Conservation (phyloP, 2,888 invertebrate species). For the Agrochola macilenta region DNA sequence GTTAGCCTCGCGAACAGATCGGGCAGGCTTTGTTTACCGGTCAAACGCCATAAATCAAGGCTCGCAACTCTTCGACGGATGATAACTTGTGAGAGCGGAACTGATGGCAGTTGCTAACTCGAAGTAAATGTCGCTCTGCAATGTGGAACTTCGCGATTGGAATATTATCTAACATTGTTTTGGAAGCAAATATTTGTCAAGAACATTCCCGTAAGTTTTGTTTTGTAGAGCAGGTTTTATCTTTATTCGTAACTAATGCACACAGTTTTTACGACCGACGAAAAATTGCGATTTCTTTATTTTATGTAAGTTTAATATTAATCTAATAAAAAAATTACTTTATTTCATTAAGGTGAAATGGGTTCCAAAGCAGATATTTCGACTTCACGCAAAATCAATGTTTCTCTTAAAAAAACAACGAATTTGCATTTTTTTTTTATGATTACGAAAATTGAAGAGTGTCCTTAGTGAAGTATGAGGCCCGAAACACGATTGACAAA, state of each 20-base stretch:
- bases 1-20: slow-evolving; percentile 48
- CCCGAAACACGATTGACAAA: too few species aligned
- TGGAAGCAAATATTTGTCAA: slow-evolving; percentile 14
- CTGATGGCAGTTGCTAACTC: slow-evolving; percentile 36
- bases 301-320: not conserved
- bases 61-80: slow-evolving; percentile 47
- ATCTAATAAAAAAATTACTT: not conserved
- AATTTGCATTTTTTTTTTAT: too few species aligned
- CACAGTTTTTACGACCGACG: not conserved
- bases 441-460: too few species aligned
- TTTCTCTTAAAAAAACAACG: too few species aligned
- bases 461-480: too few species aligned
- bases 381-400: too few species aligned
- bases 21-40: slow-evolving; percentile 60
- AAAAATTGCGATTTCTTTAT: not conserved
- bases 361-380: too few species aligned
- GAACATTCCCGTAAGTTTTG: not conserved
- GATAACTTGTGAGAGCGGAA: slow-evolving; percentile 51
- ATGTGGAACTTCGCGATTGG: slow-evolving; percentile 23
- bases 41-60: slow-evolving; percentile 61
- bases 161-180: slow-evolving; percentile 32
- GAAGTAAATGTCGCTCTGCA: slow-evolving; percentile 10
- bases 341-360: too few species aligned
- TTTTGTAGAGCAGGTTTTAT: not conserved
- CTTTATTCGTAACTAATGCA: not conserved